These are phyloP conservation scores for Habroteleia sp. DNA, from an alignment of 2,888 invertebrate genomes.

Conservation along the genomic window DNA sequence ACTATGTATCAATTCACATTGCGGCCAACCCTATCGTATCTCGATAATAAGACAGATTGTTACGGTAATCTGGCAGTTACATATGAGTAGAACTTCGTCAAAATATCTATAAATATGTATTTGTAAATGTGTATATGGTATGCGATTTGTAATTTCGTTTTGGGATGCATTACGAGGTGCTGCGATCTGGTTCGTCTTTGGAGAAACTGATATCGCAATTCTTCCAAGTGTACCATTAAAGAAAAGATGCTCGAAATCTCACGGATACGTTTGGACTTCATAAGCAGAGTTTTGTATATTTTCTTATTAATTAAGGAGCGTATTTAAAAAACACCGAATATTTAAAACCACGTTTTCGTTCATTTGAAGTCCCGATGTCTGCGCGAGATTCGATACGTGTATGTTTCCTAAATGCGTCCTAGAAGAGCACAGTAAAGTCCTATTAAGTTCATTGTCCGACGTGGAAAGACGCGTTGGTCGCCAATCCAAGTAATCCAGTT, in stretches of 20 bases:
- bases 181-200: slow-evolving; percentile 8
- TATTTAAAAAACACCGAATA: slow-evolving; percentile 8
- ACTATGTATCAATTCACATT: no score
- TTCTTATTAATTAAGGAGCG: slow-evolving; percentile 4
- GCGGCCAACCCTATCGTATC: no score
- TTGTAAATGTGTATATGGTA: slow-evolving; percentile 45
- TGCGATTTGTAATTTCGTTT: slow-evolving; percentile 42
- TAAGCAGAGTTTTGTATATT: slow-evolving; percentile 9
- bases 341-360: neutral
- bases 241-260: neutral
- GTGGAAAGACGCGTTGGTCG: slow-evolving; percentile 2
- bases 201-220: neutral
- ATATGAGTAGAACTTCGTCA: slow-evolving; percentile 30
- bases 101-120: slow-evolving; percentile 25
- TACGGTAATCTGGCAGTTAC: slow-evolving; percentile 19
- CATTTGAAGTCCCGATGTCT: neutral
- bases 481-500: slow-evolving; percentile 26
- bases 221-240: slow-evolving; percentile 1
- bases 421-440: slow-evolving; percentile 62
- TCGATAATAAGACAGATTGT: slow-evolving; percentile 2
- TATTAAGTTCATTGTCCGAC: slow-evolving; percentile 45
- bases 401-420: slow-evolving; percentile 56
- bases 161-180: slow-evolving; percentile 46
- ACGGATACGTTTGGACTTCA: neutral
- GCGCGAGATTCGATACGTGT: neutral